phyloP scores from a whole-genome alignment of 1,140 invertebrate species.

The Ectropis grisescens region DNA sequence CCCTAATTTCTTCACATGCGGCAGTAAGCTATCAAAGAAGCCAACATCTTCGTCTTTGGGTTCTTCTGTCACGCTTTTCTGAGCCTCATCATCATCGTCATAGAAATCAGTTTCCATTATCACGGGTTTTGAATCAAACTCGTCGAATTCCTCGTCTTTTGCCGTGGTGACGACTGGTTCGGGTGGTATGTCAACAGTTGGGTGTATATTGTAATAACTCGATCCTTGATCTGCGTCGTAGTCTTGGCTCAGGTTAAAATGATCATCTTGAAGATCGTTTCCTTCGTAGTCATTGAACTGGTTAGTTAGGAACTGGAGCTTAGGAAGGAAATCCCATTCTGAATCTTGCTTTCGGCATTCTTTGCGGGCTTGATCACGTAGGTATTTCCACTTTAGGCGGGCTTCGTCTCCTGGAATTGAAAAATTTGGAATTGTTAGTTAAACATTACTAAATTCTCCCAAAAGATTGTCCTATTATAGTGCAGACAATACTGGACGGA shows the following conservation, averaged over 20 bases:
- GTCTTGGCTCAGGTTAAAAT: constrained; percentile 28
- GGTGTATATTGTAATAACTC: constrained; percentile 30
- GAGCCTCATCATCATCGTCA: constrained; percentile 52
- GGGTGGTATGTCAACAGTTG: neutral
- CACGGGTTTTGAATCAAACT: constrained; percentile 61
- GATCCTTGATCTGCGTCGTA: constrained; percentile 34
- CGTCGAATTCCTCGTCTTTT: constrained; percentile 57
- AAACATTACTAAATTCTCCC: too few relatives aligned
- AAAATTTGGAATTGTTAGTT: neutral
- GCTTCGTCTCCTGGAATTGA: constrained; percentile 51
- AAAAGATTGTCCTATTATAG: too few relatives aligned
- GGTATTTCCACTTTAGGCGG: constrained; percentile 61
- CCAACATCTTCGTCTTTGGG: constrained; percentile 57
- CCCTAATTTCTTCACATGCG: constrained; percentile 53
- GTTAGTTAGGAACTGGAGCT: constrained; percentile 51
- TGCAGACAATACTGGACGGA: too few relatives aligned
- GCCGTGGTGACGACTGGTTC: constrained; percentile 14
- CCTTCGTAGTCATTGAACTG: constrained; percentile 58
- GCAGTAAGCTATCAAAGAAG: constrained; percentile 60
- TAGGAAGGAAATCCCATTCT: constrained; percentile 51
- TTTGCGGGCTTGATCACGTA: constrained; percentile 57
- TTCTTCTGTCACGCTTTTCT: constrained; percentile 25
- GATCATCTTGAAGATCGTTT: constrained; percentile 30
- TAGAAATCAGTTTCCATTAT: constrained; percentile 61
- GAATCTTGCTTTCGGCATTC: constrained; percentile 50